phyloP scores from a whole-genome alignment of 2,888 invertebrate genomes.

The Strigamia transsilvanica region DNA sequence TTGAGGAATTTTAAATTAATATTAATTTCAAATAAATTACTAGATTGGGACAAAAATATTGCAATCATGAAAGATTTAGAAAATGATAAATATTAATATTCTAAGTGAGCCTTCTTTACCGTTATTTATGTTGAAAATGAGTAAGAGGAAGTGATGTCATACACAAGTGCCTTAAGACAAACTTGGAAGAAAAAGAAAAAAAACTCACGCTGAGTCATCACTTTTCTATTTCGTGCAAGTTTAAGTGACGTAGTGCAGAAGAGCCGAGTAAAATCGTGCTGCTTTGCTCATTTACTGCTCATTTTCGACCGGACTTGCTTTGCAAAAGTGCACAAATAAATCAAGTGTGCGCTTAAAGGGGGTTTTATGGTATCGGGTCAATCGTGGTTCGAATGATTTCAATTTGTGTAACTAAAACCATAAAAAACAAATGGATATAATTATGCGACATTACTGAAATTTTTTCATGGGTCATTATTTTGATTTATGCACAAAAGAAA shows the following conservation, averaged over 20 bases:
- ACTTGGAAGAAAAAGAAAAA: neutral
- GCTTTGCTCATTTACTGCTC: neutral
- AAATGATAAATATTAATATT: neutral
- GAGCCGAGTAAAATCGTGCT: neutral
- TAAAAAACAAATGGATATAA: no score
- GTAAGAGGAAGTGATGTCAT: neutral
- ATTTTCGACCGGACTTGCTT: neutral
- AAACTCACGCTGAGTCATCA: neutral
- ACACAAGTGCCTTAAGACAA: neutral
- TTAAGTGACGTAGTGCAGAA: neutral
- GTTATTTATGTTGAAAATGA: conserved; percentile 1
- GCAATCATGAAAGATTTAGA: neutral
- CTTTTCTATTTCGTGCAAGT: neutral
- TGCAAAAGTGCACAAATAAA: neutral
- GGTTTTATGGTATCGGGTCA: neutral
- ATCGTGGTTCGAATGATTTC: neutral
- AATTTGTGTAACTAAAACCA: no score
- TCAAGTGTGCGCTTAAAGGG: neutral
- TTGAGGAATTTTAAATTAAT: no score
- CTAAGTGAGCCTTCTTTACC: neutral
- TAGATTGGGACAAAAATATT: no score
- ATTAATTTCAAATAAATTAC: no score
- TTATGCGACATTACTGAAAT: no score
- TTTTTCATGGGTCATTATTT: no score
- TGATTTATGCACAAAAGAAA: no score